A percentile compares a stretch with the other conserved stretches of the same genome.
These are phyloP conservation scores for Discoglossus pictus DNA, from an alignment of 2,797 vertebrate species.

Conservation along the genomic window DNA sequence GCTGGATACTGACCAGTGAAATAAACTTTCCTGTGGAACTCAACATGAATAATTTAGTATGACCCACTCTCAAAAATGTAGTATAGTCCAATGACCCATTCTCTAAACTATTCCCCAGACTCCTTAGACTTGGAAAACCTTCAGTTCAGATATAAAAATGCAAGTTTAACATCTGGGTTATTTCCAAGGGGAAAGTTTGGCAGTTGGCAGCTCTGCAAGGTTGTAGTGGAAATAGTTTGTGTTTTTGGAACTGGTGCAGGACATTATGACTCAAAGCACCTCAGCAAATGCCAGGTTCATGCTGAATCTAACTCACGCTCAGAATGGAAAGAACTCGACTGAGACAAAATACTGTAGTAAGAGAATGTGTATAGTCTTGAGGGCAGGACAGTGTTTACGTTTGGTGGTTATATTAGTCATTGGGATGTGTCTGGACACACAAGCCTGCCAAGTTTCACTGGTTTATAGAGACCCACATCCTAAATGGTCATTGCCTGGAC, in stretches of 20 bases:
- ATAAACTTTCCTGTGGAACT: too few relatives aligned
- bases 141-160: constrained; percentile 6
- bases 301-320: constrained; percentile 4
- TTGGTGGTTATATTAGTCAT: neutral
- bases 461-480: neutral
- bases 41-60: too few relatives aligned
- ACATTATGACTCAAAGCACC: constrained; percentile 3
- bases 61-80: too few relatives aligned
- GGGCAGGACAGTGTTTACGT: neutral
- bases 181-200: constrained; percentile 13
- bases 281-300: constrained; percentile 13
- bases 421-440: neutral
- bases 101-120: too few relatives aligned
- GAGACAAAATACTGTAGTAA: neutral
- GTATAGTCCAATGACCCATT: too few relatives aligned
- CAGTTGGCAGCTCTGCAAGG: constrained; percentile 21
- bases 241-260: neutral
- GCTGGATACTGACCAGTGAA: too few relatives aligned
- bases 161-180: neutral
- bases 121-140: too few relatives aligned
- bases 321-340: constrained; percentile 13
- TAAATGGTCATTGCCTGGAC: constrained; percentile 1
- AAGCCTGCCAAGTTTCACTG: neutral
- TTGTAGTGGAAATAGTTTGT: constrained; percentile 7
- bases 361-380: constrained; percentile 2